Percentiles rank a stretch among this genome's conserved stretches.
These are phyloP conservation scores for Naso thynnoides DNA, from an alignment of 2,797 vertebrate genomes.

Conservation along the genomic window DNA sequence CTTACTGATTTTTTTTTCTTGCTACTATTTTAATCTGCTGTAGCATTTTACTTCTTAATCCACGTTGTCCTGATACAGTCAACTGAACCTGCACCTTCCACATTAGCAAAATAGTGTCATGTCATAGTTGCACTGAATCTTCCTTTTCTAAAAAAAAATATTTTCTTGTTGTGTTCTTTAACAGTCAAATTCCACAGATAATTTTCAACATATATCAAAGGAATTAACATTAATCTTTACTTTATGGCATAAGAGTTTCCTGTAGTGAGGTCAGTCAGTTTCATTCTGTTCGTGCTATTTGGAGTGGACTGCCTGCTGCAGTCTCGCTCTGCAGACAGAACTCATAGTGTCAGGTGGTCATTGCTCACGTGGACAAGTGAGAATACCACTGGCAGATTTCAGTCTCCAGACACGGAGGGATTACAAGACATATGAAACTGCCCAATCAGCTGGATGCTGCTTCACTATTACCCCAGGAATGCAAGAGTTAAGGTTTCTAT, in stretches of 20 bases:
- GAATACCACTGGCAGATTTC: constrained; percentile 35
- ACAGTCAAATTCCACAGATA: not conserved
- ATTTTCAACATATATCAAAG: not conserved
- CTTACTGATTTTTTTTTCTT: too few relatives aligned
- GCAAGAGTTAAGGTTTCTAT: constrained; percentile 34
- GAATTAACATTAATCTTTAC: not conserved
- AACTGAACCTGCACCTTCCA: too few relatives aligned
- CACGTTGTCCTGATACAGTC: too few relatives aligned
- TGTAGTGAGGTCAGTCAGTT: not conserved
- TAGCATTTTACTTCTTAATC: not conserved
- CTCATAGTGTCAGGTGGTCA: constrained; percentile 37
- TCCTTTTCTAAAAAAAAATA: too few relatives aligned
- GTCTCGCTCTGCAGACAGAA: constrained; percentile 10
- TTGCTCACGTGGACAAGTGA: constrained; percentile 29
- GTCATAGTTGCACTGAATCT: too few relatives aligned
- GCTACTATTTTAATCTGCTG: too few relatives aligned
- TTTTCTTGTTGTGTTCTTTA: not conserved
- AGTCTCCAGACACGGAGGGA: constrained; percentile 20
- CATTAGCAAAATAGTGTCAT: too few relatives aligned
- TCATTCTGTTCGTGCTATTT: not conserved
- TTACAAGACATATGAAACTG: constrained; percentile 37
- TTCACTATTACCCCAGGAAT: constrained; percentile 22
- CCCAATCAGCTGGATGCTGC: constrained; percentile 20
- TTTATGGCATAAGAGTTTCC: not conserved
- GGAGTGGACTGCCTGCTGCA: not conserved